Evolutionary conservation across 2,113 vertebrate genomes (phyloP).

Genomic region (Salvelinus sp.): DNA sequence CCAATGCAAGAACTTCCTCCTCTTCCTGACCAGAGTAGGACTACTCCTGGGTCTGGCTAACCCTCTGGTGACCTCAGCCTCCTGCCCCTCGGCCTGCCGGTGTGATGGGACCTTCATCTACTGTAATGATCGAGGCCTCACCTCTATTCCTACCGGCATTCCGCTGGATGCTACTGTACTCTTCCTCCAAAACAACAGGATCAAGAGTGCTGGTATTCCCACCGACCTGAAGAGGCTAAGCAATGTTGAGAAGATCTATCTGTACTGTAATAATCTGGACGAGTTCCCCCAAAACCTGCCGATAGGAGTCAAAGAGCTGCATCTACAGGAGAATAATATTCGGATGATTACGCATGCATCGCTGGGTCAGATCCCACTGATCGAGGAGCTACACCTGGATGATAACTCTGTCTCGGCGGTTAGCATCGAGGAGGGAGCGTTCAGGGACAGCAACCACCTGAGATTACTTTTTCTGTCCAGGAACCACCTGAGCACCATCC

Average conservation of each 20-base stretch:
- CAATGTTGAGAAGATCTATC: conserved; percentile 95
- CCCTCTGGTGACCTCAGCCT: conserved; percentile 82
- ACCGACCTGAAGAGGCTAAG: conserved; percentile 87
- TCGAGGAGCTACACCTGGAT: conserved; percentile 97
- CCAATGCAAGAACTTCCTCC: conserved; percentile 88
- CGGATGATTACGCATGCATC: conserved; percentile 94
- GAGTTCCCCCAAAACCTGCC: conserved; percentile 98
- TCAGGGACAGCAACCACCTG: conserved; percentile 93
- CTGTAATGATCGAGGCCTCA: conserved; percentile 96
- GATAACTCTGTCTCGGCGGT: conserved; percentile 98
- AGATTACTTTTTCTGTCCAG: conserved; percentile 95
- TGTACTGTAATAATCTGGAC: conserved; percentile 97
- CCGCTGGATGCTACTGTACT: conserved; percentile 95
- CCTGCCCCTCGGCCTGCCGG: conserved; percentile 92
- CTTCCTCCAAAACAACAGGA: conserved; percentile 99
- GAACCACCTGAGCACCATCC: conserved; percentile 97
- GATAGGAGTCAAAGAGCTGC: conserved; percentile 92
- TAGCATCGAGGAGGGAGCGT: conserved; percentile 97
- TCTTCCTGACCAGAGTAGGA: conserved; percentile 89
- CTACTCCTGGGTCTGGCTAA: conserved; percentile 89
- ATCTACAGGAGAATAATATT: conserved; percentile 98
- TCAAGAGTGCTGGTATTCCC: conserved; percentile 96
- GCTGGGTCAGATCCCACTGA: conserved; percentile 92
- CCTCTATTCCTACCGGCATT: conserved; percentile 93
- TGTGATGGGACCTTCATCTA: conserved; percentile 98